These are phyloP conservation scores for Stichopus chloronotus DNA, from an alignment of 35 echinoderm and acorn worm species.

Conservation along the genomic window DNA sequence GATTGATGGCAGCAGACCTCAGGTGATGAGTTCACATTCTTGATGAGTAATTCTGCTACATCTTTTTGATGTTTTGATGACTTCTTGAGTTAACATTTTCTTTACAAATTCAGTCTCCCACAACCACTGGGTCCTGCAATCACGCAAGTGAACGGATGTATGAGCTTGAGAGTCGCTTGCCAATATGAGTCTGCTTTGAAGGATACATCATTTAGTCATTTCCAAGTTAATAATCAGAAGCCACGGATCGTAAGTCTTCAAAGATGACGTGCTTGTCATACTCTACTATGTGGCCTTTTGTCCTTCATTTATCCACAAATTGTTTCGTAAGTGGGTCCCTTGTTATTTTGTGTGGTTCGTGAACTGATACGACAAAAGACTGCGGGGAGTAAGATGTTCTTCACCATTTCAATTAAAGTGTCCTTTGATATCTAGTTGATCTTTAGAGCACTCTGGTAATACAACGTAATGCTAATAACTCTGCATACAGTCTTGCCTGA, in stretches of 20 bases:
- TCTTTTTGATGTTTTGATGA: constrained; percentile 2
- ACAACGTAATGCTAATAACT: constrained; percentile 42
- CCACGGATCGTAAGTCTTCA: background rate
- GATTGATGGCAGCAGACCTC: constrained; percentile 12
- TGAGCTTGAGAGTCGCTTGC: background rate
- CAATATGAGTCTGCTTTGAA: background rate
- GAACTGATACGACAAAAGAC: constrained; percentile 24
- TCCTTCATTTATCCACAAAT: constrained; percentile 41
- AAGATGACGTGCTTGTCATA: background rate
- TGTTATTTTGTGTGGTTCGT: constrained; percentile 60
- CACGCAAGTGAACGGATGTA: constrained; percentile 43
- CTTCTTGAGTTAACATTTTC: constrained; percentile 29
- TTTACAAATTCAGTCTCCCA: constrained; percentile 50
- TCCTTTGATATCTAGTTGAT: constrained; percentile 66
- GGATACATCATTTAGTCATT: no score
- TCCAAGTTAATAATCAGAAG: no score
- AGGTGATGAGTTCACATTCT: constrained; percentile 1
- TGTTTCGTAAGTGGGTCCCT: constrained; percentile 32
- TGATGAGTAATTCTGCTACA: constrained; percentile 24
- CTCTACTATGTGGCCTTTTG: background rate
- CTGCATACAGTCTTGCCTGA: constrained; percentile 36
- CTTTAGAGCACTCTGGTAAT: constrained; percentile 21
- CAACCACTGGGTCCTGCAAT: constrained; percentile 47
- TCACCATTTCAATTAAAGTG: constrained; percentile 54
- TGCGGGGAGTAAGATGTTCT: background rate